Evolutionary conservation across 2,888 invertebrate species (phyloP).

Genomic region (Dioctria linearis): DNA sequence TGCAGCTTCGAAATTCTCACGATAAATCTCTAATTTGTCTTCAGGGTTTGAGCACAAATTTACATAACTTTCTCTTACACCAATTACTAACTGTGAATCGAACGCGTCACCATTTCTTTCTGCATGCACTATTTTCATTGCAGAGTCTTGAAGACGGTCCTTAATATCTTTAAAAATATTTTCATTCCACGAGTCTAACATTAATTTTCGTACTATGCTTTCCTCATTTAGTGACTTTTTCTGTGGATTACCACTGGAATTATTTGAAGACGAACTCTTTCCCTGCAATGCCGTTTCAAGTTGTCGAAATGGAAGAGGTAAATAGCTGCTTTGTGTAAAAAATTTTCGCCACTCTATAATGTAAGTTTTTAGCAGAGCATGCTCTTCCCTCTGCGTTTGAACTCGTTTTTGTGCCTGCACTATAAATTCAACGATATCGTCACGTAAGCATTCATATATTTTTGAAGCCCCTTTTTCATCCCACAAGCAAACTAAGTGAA

Average conservation of each 20-base stretch:
- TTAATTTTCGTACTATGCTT: conserved; percentile 93
- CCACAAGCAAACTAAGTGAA: conserved; percentile 97
- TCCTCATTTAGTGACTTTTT: conserved; percentile 82
- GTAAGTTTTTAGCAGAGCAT: conserved; percentile 95
- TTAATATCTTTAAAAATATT: conserved; percentile 97
- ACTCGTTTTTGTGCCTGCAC: conserved; percentile 93
- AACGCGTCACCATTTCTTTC: conserved; percentile 98
- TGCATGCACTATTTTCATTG: conserved; percentile 97
- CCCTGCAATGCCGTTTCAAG: conserved; percentile 89
- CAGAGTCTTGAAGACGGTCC: conserved; percentile 92
- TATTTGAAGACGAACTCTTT: conserved; percentile 70
- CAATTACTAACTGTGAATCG: conserved; percentile 97
- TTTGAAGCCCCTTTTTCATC: conserved; percentile 95
- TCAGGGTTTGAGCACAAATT: conserved; percentile 94
- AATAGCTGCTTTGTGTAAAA: conserved; percentile 96
- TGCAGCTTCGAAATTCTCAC: conserved; percentile 96
- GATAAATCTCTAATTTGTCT: conserved; percentile 95
- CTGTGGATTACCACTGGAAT: conserved; percentile 66
- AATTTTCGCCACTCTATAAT: conserved; percentile 99
- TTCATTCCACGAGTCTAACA: conserved; percentile 99
- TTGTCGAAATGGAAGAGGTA: conserved; percentile 96
- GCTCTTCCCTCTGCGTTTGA: conserved; percentile 92
- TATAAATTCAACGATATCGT: conserved; percentile 95
- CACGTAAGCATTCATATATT: conserved; percentile 89
- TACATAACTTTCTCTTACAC: conserved; percentile 98